Evolutionary conservation across 2,888 invertebrate genomes (phyloP).

Genomic region (Mythimna pallens): DNA sequence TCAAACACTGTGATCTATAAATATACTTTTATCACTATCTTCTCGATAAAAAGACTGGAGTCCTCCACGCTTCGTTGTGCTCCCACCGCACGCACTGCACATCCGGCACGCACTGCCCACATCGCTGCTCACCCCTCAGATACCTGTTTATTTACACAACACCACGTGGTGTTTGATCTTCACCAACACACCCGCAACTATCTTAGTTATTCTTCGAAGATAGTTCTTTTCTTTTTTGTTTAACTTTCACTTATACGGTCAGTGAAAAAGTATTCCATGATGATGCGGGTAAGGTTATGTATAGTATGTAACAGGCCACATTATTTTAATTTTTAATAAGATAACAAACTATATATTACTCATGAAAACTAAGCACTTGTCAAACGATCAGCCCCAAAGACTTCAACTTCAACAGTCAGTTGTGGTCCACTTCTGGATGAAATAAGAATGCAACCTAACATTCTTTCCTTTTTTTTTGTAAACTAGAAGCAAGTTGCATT

Average conservation of each 20-base stretch:
- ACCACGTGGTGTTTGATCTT: slow-evolving; percentile 55
- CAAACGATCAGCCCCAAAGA: neutral
- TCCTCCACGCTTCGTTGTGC: slow-evolving; percentile 1
- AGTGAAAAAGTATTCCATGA: neutral
- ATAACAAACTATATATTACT: too few species aligned
- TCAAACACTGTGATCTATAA: neutral
- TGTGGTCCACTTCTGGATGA: too few species aligned
- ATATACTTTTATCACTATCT: slow-evolving; percentile 1
- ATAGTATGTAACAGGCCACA: too few species aligned
- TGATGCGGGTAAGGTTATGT: neutral
- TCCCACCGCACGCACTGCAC: slow-evolving; percentile 1
- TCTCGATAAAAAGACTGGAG: neutral
- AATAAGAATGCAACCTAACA: too few species aligned
- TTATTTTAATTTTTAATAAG: too few species aligned
- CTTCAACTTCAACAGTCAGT: neutral
- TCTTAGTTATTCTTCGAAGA: slow-evolving; percentile 6
- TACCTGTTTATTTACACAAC: slow-evolving; percentile 48
- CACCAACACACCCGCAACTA: slow-evolving; percentile 14
- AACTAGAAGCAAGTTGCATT: neutral
- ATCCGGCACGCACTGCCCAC: slow-evolving; percentile 21
- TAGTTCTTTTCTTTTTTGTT: neutral
- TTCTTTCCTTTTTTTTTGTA: neutral
- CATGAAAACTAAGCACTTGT: too few species aligned
- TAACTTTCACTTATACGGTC: neutral
- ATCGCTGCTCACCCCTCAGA: slow-evolving; percentile 14